Conservation (phyloP, 2,888 invertebrate species). For the Eristalis intricaria region DNA sequence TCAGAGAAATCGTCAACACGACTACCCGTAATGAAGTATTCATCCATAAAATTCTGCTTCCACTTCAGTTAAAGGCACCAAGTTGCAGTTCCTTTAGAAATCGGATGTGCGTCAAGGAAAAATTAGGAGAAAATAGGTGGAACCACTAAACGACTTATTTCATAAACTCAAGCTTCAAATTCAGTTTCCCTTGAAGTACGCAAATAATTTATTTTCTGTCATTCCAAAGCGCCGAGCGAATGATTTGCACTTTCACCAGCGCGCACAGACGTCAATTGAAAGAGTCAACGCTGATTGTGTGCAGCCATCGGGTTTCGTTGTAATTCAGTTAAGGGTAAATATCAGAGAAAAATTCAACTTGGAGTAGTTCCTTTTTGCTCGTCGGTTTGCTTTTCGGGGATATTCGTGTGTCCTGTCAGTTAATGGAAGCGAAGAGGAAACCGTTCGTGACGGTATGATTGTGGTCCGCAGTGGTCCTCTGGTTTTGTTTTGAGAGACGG, state of each 20-base stretch:
- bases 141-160: not conserved
- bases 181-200: not conserved
- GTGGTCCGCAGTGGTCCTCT: not conserved
- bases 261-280: not conserved
- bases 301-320: not conserved
- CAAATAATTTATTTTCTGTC: constrained; percentile 1
- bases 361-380: not conserved
- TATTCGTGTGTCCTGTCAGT: not conserved
- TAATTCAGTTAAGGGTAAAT: not conserved
- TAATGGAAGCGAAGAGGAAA: not conserved
- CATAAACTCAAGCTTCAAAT: not conserved
- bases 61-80: not conserved
- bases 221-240: not conserved
- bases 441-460: not conserved
- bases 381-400: not conserved
- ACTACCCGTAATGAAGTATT: not conserved
- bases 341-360: not conserved
- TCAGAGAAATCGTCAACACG: not conserved
- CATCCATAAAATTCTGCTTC: not conserved
- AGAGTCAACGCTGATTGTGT: constrained; percentile 1
- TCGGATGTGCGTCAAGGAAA: no score
- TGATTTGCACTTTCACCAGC: not conserved
- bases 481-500: not conserved
- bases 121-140: no score
- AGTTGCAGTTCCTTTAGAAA: not conserved